Evolutionary conservation across 2,797 vertebrate species (phyloP), one percentile per base, ranked within the genome.

Genomic region (Neostethus bicornis): DNA sequence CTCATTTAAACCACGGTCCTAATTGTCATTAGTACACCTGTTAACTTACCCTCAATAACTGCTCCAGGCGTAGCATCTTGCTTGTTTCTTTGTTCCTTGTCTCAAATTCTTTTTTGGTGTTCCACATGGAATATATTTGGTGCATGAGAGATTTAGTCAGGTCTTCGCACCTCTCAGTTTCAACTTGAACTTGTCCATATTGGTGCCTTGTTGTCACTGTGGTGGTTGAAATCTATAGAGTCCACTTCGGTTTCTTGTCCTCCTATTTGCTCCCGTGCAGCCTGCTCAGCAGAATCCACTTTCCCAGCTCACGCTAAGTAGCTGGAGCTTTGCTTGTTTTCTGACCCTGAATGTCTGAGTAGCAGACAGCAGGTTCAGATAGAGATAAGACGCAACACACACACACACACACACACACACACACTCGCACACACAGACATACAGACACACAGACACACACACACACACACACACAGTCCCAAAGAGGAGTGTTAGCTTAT

Each of bases 241-340:
- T 63, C 60, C 43, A 44, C 35, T 51, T 43, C 54, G 63, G 52
- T 37, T n/a, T 1, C 53, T 31, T n/a, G 51, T 75, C 37, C 31
- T 58, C 72, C 41, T 68, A 53, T 48, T 20, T 47, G 45, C 49
- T 68, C 66, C 32, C 13, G 29, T 62, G 69, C 67, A 77, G 66
- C 64, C 70, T 51, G 72, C 52, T 80, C 59, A 80, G 68, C 70
- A 82, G 59, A 89, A 86, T 88, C 85, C 84, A 86, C 84, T 83
- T 83, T 81, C 74, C 61, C 68, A 75, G 87, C 84, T 87, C 81
- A 81, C 46, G 38, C 42, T 89, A 92, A 91, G 81, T 80, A 72
- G 71, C 80, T 81, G 81, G 20, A 68, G 83, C 79, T 85, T 84
- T 84, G 66, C 75, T 75, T 79, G 75, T 84, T 85, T 86, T 80